phyloP scores from a whole-genome alignment of 1,140 invertebrate genomes.

The Heliconius eleuchia region DNA sequence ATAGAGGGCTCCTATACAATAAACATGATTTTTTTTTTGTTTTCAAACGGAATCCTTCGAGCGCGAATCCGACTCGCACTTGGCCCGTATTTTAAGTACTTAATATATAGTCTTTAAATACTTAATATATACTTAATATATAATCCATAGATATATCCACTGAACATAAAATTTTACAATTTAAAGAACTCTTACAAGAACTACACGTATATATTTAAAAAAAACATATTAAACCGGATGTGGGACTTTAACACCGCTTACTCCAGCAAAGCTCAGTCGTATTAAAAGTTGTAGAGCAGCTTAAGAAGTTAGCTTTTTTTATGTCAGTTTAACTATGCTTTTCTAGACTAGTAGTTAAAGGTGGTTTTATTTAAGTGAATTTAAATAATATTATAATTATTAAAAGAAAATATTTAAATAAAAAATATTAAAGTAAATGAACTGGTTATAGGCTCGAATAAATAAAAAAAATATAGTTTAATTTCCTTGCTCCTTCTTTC shows the following conservation, averaged over 20 bases:
- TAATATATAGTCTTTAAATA: no score
- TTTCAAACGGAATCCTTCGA: no score
- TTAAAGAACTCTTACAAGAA: background rate
- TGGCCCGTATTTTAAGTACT: background rate
- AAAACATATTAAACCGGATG: slow-evolving; percentile 29
- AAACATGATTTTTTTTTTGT: no score
- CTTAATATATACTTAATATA: no score
- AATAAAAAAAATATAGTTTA: no score
- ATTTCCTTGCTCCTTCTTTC: no score
- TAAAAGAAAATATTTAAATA: no score
- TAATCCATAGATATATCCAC: background rate
- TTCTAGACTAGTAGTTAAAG: background rate
- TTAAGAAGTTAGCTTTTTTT: background rate
- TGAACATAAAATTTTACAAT: background rate
- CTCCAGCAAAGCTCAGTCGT: slow-evolving; percentile 22
- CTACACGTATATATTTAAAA: slow-evolving; percentile 22
- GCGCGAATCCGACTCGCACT: no score
- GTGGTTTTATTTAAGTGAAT: background rate
- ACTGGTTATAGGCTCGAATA: no score
- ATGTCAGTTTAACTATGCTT: background rate
- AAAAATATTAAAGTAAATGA: no score
- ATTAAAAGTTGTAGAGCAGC: slow-evolving; percentile 16
- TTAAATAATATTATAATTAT: no score
- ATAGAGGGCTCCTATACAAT: no score
- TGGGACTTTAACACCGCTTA: slow-evolving; percentile 33